phyloP scores from a whole-genome alignment of 2,113 vertebrate genomes.

The Malurus elegans region DNA sequence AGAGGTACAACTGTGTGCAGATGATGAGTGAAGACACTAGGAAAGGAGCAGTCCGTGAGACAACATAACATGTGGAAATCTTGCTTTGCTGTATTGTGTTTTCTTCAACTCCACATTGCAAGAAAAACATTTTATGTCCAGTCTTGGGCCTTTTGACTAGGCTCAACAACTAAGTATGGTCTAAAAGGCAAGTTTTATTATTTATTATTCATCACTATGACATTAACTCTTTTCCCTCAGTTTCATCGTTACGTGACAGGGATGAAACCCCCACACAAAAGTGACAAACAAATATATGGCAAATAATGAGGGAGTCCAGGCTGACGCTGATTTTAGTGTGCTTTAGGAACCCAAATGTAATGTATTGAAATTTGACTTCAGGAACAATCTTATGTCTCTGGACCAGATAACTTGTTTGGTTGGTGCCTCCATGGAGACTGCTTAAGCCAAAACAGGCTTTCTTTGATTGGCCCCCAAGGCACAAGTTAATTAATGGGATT shows the following conservation, averaged over 20 bases:
- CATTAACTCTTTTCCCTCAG: neutral
- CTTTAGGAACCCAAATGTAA: neutral
- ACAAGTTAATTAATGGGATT: neutral
- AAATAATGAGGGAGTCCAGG: neutral
- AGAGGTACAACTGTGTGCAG: neutral
- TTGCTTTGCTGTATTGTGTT: neutral
- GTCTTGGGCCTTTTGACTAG: neutral
- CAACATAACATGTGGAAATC: neutral
- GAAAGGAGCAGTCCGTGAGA: neutral
- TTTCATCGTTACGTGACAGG: fast-evolving
- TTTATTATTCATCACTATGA: neutral
- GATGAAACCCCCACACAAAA: neutral
- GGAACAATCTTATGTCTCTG: neutral
- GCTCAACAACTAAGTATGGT: neutral
- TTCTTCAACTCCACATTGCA: neutral
- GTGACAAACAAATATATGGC: neutral
- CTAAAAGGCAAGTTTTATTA: neutral
- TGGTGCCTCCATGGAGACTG: neutral
- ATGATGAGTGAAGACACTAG: neutral
- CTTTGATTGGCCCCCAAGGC: neutral
- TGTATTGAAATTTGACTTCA: neutral
- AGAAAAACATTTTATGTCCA: neutral
- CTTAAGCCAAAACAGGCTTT: neutral
- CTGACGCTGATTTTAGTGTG: neutral
- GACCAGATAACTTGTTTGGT: neutral